Evolutionary conservation across 2,113 vertebrate genomes (phyloP).

Genomic region (Myxocyprinus asiaticus): DNA sequence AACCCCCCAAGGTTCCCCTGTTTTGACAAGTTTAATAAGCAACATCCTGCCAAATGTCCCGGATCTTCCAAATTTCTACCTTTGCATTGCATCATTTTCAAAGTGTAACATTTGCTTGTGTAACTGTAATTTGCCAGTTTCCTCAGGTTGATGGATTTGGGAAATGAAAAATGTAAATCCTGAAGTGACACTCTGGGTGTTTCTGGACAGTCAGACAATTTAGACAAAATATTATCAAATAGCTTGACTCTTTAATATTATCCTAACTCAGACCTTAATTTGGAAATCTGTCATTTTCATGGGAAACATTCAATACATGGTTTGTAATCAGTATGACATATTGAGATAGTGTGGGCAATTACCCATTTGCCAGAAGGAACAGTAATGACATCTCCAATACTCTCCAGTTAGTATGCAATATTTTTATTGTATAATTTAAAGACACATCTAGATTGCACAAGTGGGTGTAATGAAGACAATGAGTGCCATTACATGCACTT

Average conservation of each 20-base stretch:
- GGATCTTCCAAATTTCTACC: constrained; percentile 8
- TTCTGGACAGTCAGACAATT: background rate
- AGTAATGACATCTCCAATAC: constrained; percentile 8
- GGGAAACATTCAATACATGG: background rate
- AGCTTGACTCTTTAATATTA: background rate
- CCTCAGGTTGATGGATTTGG: background rate
- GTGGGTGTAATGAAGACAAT: background rate
- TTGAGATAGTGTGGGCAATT: background rate
- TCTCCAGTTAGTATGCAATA: constrained; percentile 21
- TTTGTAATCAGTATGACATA: background rate
- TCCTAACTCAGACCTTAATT: too few species aligned
- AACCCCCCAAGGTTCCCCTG: constrained; percentile 5
- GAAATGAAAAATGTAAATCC: background rate
- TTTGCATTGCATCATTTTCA: constrained; percentile 2
- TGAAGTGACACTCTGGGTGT: background rate
- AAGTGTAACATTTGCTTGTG: background rate
- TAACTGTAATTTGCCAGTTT: background rate
- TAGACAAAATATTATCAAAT: too few species aligned
- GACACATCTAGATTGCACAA: background rate
- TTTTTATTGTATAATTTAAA: constrained; percentile 2
- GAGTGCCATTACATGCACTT: background rate
- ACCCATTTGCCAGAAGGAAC: background rate
- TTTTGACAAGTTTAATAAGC: constrained; percentile 34
- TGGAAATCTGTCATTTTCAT: too few species aligned
- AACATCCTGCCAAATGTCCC: constrained; percentile 6